Evolutionary conservation across 2,113 vertebrate species (phyloP).

Genomic region (Aepyceros melampus): DNA sequence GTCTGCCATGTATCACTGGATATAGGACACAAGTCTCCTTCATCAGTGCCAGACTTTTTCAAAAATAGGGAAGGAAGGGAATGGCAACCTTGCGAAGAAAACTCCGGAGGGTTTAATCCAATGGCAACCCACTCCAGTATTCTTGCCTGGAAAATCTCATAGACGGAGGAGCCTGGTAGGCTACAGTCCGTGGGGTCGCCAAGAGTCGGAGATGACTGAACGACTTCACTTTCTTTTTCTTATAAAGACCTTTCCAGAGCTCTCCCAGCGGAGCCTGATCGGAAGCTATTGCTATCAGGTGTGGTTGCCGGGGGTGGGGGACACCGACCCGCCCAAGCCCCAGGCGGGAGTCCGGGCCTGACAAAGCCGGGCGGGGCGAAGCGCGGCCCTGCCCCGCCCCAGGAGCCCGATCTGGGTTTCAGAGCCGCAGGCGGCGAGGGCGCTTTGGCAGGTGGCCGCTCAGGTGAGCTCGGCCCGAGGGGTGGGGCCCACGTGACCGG

Average conservation of each 20-base stretch:
- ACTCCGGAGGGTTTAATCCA: not conserved
- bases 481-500: not conserved
- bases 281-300: not conserved
- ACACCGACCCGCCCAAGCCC: not conserved
- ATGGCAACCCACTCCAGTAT: not conserved
- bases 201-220: not conserved
- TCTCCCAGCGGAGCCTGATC: fast-evolving
- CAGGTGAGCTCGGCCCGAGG: constrained; percentile 33
- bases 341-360: not conserved
- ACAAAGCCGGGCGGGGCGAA: constrained; percentile 11
- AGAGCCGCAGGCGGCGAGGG: not conserved
- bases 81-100: not conserved
- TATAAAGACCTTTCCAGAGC: not conserved
- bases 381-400: not conserved
- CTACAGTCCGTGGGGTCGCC: not conserved
- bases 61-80: not conserved
- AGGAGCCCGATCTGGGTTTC: not conserved
- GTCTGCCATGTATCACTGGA: not conserved
- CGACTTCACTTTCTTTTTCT: not conserved
- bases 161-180: not conserved
- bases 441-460: not conserved
- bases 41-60: not conserved
- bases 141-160: not conserved
- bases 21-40: not conserved
- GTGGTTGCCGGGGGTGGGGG: not conserved